Percentiles rank a stretch among this genome's conserved stretches.
Evolutionary conservation across 2,797 vertebrate genomes (phyloP).

Genomic region (Ibycter americanus): DNA sequence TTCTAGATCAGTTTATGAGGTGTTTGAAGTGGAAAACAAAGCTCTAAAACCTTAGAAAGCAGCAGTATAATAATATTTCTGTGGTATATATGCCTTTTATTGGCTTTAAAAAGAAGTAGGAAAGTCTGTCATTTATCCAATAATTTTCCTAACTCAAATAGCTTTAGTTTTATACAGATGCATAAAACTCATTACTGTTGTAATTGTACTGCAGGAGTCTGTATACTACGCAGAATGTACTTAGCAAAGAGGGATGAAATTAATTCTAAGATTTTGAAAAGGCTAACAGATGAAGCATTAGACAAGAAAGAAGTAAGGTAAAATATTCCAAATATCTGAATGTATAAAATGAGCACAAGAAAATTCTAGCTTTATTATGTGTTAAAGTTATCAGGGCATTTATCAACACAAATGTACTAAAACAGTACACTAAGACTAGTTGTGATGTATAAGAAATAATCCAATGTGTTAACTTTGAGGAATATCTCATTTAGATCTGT

Average conservation of each 20-base stretch:
- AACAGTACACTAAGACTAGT: background rate
- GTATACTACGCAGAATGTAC: constrained; percentile 82
- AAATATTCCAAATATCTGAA: constrained; percentile 29
- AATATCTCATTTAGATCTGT: background rate
- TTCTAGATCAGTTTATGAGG: background rate
- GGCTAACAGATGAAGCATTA: constrained; percentile 69
- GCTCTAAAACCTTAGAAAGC: background rate
- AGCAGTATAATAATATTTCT: background rate
- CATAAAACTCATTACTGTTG: constrained; percentile 15
- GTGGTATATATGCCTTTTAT: background rate
- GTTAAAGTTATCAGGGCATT: background rate
- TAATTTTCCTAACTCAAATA: background rate
- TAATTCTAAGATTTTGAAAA: constrained; percentile 72
- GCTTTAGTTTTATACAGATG: background rate
- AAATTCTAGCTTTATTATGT: background rate
- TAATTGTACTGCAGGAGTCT: constrained; percentile 73
- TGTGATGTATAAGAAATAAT: background rate
- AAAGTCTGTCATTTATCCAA: background rate
- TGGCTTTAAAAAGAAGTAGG: background rate
- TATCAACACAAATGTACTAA: background rate
- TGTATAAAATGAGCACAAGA: background rate
- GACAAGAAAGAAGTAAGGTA: constrained; percentile 72
- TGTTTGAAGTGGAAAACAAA: background rate
- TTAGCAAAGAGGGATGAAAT: constrained; percentile 80
- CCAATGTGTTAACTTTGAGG: background rate